A percentile compares a stretch with the other conserved stretches of the same genome.
These are phyloP conservation scores for Heterochromis multidens DNA, from an alignment of 2,113 vertebrate species.

Conservation along the genomic window DNA sequence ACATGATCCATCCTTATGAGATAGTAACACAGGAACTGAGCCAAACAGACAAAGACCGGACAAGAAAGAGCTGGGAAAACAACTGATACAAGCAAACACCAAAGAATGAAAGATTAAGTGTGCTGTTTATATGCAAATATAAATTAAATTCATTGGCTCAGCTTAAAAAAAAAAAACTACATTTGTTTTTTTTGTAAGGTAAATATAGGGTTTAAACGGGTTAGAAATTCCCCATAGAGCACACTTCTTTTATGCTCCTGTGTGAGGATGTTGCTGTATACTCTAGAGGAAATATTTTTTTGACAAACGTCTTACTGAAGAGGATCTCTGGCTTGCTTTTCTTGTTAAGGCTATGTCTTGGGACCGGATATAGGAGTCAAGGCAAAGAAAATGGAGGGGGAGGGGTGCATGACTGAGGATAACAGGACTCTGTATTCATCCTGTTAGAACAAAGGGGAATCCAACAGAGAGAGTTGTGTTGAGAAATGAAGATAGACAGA, in stretches of 20 bases:
- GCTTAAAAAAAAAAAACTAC: not conserved
- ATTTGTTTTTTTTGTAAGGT: not conserved
- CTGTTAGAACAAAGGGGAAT: not conserved
- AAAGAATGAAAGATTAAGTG: not conserved
- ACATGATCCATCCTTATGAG: not conserved
- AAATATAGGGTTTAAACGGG: not conserved
- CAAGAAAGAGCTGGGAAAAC: not conserved
- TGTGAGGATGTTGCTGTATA: not conserved
- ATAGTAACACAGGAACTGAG: not conserved
- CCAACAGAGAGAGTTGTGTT: not conserved
- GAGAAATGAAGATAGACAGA: not conserved
- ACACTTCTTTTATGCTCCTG: not conserved
- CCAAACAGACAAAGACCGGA: not conserved
- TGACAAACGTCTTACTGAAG: not conserved
- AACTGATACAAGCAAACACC: not conserved
- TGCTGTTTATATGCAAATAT: not conserved
- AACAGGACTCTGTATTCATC: constrained; percentile 1
- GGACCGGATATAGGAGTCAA: constrained; percentile 4
- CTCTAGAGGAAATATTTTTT: not conserved
- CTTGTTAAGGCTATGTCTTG: constrained; percentile 9
- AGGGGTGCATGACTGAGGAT: not conserved
- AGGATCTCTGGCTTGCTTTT: constrained; percentile 29
- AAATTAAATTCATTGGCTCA: not conserved
- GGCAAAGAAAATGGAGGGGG: not conserved
- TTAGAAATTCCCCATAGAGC: not conserved